phyloP scores from a whole-genome alignment of 2,888 invertebrate species.

The Melolontha melolontha region DNA sequence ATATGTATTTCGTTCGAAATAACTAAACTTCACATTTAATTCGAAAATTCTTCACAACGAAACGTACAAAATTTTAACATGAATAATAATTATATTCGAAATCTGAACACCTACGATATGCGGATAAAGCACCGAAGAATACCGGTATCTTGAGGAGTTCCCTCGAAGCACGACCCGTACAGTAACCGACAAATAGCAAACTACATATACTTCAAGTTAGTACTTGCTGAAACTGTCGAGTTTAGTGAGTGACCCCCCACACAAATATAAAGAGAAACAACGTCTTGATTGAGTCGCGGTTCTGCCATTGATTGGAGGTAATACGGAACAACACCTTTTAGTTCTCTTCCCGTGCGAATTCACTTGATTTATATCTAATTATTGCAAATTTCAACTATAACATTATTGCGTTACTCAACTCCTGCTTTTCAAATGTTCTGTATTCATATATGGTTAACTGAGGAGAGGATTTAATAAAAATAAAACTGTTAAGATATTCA shows the following conservation, averaged over 20 bases:
- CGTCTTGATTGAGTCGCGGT: conserved; percentile 18
- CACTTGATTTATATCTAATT: too few species aligned
- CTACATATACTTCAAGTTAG: conserved; percentile 41
- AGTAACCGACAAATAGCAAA: conserved; percentile 51
- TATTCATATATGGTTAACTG: too few species aligned
- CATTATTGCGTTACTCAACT: too few species aligned
- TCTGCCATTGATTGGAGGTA: conserved; percentile 9
- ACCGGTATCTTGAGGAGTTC: conserved; percentile 29
- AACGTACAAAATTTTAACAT: conserved; percentile 1
- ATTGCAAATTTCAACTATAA: too few species aligned
- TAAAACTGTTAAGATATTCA: conserved; percentile 29
- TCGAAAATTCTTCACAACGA: conserved; percentile 5
- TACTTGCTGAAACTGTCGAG: conserved; percentile 28
- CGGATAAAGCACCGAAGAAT: conserved; percentile 4
- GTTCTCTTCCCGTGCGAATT: too few species aligned
- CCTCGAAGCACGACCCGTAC: conserved; percentile 49
- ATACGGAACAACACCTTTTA: not conserved
- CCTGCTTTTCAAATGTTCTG: too few species aligned
- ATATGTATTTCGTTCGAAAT: not conserved
- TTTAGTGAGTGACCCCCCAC: conserved; percentile 40
- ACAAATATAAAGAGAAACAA: conserved; percentile 13
- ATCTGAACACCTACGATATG: conserved; percentile 13
- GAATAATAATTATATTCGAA: conserved; percentile 20
- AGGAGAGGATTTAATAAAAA: not conserved
- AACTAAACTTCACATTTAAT: conserved; percentile 23